Percentiles rank a stretch among this genome's conserved stretches.
Evolutionary conservation across 2,797 vertebrate species (phyloP).

Genomic region (Neosilurus mollespiculum): DNA sequence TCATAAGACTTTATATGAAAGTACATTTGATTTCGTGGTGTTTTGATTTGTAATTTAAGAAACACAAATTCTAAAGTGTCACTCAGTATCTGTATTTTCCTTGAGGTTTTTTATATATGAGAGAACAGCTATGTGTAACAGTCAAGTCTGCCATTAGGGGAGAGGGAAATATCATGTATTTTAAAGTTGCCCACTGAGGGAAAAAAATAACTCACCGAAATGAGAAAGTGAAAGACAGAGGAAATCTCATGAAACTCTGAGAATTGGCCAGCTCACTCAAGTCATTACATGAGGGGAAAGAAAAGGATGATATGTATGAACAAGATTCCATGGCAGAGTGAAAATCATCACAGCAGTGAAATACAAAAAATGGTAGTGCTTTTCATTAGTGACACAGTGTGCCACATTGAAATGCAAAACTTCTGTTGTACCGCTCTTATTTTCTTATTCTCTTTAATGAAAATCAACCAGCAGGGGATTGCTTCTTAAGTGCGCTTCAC

Average conservation of each 20-base stretch:
- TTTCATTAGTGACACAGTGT: conserved; percentile 13
- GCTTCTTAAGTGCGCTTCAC: background rate
- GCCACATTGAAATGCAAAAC: background rate
- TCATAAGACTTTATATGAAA: conserved; percentile 7
- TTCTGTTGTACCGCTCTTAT: background rate
- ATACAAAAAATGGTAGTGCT: background rate
- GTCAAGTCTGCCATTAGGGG: background rate
- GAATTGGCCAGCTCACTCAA: conserved; percentile 13
- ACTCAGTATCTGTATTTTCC: background rate
- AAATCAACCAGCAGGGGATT: conserved; percentile 2
- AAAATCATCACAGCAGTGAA: background rate
- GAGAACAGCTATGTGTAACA: background rate
- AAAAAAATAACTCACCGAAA: conserved; percentile 9
- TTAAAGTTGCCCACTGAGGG: conserved; percentile 40
- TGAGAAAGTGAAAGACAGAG: background rate
- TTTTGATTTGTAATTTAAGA: background rate
- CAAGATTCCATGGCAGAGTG: background rate
- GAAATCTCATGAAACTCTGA: conserved; percentile 10
- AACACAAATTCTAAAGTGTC: background rate
- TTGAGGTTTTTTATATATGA: background rate
- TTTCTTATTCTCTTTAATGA: background rate
- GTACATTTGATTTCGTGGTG: background rate
- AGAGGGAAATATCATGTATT: conserved; percentile 25
- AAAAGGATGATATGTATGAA: background rate
- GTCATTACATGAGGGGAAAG: conserved; percentile 7